phyloP scores from a whole-genome alignment of 1,140 invertebrate species.

The Stegodyphus dumicola region DNA sequence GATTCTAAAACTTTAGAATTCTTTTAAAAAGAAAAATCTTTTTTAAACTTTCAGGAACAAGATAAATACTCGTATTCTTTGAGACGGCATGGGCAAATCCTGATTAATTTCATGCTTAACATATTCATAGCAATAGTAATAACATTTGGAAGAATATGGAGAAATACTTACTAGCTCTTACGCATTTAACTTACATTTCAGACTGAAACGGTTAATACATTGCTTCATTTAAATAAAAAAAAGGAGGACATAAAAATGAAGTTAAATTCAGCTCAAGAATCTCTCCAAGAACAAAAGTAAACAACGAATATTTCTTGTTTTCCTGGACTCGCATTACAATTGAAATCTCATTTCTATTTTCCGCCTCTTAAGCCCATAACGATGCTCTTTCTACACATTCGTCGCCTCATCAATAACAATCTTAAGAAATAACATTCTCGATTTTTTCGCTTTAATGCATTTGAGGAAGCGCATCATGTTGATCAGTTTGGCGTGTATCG shows the following conservation, averaged over 20 bases:
- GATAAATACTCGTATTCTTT: too few species aligned
- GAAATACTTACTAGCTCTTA: not conserved
- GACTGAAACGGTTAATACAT: not conserved
- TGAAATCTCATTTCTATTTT: slow-evolving; percentile 21
- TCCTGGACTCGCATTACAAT: slow-evolving; percentile 7
- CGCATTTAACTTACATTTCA: not conserved
- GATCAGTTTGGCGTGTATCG: slow-evolving; percentile 18
- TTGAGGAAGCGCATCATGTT: slow-evolving; percentile 31
- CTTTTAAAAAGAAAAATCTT: too few species aligned
- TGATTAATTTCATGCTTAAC: too few species aligned
- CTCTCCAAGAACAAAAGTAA: not conserved
- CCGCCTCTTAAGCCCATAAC: not conserved
- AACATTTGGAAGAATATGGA: not conserved
- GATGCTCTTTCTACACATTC: not conserved
- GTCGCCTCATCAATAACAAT: slow-evolving; percentile 30
- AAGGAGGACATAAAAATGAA: not conserved
- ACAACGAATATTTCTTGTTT: slow-evolving; percentile 5
- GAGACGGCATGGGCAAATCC: too few species aligned
- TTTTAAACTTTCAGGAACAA: too few species aligned
- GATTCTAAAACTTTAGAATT: too few species aligned
- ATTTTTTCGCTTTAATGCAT: slow-evolving; percentile 45
- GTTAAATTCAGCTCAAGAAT: slow-evolving; percentile 13
- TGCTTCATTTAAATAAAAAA: not conserved
- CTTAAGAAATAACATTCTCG: slow-evolving; percentile 10
- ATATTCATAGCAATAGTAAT: too few species aligned